These are phyloP conservation scores for Tetramorium parvispinum DNA, from an alignment of 1,140 invertebrate genomes.

Conservation along the genomic window DNA sequence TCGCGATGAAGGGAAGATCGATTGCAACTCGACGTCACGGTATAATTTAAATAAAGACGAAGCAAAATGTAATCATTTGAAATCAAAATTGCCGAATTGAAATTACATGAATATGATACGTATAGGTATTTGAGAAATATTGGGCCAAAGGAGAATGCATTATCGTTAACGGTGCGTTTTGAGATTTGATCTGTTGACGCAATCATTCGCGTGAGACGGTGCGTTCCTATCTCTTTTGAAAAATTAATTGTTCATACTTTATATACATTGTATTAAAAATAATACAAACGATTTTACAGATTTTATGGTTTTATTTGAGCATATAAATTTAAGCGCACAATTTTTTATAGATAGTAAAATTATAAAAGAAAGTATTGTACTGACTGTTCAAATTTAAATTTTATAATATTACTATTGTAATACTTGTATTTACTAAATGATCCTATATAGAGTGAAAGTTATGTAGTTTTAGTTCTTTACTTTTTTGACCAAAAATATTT, in stretches of 20 bases:
- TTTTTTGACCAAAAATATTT: not conserved
- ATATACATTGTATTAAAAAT: not conserved
- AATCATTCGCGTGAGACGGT: not conserved
- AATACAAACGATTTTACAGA: not conserved
- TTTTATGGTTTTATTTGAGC: not conserved
- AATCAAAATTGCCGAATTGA: not conserved
- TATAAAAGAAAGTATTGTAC: not conserved
- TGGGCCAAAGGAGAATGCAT: not conserved
- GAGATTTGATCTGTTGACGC: not conserved
- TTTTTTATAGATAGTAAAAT: not conserved
- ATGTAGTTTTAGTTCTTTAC: not conserved
- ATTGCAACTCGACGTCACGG: not conserved
- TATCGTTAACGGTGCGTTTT: constrained; percentile 8
- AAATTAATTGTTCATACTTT: not conserved
- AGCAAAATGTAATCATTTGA: not conserved
- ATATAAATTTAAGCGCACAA: not conserved
- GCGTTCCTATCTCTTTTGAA: not conserved
- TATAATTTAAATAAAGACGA: not conserved
- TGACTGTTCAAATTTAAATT: not conserved
- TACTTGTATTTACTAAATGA: not conserved
- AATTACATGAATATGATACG: not conserved
- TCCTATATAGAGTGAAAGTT: not conserved
- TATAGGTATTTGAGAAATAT: constrained; percentile 23
- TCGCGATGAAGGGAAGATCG: not conserved
- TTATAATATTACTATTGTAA: not conserved